Evolutionary conservation across 2,113 vertebrate species (phyloP), one percentile per base, ranked within the genome.

Genomic region (Drymodes brunneopygia): DNA sequence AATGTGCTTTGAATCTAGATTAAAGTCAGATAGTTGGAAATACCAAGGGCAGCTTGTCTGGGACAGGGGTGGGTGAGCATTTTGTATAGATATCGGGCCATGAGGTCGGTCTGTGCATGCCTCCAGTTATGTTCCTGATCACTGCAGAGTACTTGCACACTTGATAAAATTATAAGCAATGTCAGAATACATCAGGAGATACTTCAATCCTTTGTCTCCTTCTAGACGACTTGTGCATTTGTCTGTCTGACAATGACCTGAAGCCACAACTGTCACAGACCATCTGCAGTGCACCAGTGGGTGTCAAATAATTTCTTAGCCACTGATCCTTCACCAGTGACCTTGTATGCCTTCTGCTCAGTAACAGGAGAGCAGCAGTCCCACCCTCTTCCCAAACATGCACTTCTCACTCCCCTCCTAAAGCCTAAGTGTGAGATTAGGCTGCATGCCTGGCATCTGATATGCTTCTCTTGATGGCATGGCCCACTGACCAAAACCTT

Each of bases 31-130:
- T 24, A 42, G 10, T 22, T 69, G 72, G 40, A 40, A 85, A 64
- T 72, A 62, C 22, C 36, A 72, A 82, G 29, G 29, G 35, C 10
- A 7, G 4, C 5, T 72, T 72, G 33, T 79, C 44, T 81, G 33
- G 35, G 53, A 5, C 13, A 8, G 22, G 33, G 12, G 12, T 48
- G 10, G 10, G 10, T 57, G 35, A 35, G 27, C 27, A 16, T 74
- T 44, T 74, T 22, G 9, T 10, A 7, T 2, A 61, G 38, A 58
- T 10, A 21, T 1, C 0, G 3, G 29, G 35, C 44, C 27, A 51
- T 18, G 29, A 38, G 15, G 23, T 65, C 0, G 0, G 25, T 57
- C 42, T 23, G 20, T 0, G 0, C 11, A 5, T 29, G n/a, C 14
- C 44, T 92, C 31, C 25, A n/a, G 24, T 82, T 54, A 35, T 3